Evolutionary conservation across 2,888 invertebrate species (phyloP), one percentile per base, ranked within the genome.

Genomic region (Habrosyne pyritoides): DNA sequence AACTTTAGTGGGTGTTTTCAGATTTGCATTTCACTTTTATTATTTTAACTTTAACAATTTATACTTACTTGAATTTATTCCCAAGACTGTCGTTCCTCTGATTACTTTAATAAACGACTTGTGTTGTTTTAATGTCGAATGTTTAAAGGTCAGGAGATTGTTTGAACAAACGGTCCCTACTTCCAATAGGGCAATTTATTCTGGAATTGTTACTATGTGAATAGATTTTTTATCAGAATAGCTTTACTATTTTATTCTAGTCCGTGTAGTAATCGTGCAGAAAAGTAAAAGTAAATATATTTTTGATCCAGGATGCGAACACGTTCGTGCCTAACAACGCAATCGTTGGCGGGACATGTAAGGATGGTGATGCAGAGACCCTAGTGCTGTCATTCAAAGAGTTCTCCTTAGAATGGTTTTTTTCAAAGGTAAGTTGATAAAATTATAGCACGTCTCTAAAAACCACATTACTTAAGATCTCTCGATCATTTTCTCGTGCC

Each of bases 251-350:
- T n/a, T n/a, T n/a, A n/a, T n/a, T n/a, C n/a, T n/a, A n/a, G n/a
- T n/a, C n/a, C n/a, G n/a, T n/a, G n/a, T n/a, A n/a, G n/a, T n/a
- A n/a, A n/a, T n/a, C n/a, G n/a, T n/a, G n/a, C n/a, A 6, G 18
- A 2, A 42, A 18, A 4, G 8, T 8, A 18, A 18, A 42, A 7
- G 10, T 22, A 10, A 46, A 28, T 2, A 53, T 51, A 46, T 36
- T 54, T 51, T 8, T 18, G 7, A n/a, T 85, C 87, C 83, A 95
- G 95, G 95, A 95, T 75, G 96, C 95, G 0, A 95, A 95, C 76
- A 93, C 96, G 0, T 97, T 96, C 70, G 94, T 97, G 47, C 97
- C 97, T 0, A 95, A 95, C 67, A 94, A 95, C 66, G 96, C 96
- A 0, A 93, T 93, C 52, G 94, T 97, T 0, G 94, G 94, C 0